phyloP scores from a whole-genome alignment of 1,140 invertebrate genomes.

The Pseudomyrmex flavicornis region DNA sequence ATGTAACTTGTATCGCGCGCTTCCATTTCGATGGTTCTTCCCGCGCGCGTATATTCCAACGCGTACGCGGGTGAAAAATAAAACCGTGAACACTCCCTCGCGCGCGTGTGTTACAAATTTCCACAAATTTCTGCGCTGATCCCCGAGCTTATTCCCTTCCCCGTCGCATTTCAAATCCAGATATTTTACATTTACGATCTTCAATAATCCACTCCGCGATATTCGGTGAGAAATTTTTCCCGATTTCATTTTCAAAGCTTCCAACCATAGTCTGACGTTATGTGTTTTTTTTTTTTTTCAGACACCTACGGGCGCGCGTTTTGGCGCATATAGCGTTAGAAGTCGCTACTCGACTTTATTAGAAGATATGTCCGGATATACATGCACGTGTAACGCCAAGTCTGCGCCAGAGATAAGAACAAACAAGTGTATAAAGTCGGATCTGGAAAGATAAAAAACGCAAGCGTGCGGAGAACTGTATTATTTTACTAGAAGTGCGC shows the following conservation, averaged over 20 bases:
- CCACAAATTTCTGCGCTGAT: constrained; percentile 21
- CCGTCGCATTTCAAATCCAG: background rate
- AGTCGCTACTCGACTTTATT: constrained; percentile 2
- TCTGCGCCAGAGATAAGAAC: background rate
- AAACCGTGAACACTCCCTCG: background rate
- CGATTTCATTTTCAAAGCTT: constrained; percentile 14
- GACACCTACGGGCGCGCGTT: background rate
- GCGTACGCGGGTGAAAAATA: constrained; percentile 23
- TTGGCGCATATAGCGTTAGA: background rate
- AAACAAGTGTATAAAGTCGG: background rate
- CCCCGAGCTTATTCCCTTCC: background rate
- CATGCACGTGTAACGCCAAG: background rate
- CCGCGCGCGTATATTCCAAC: background rate
- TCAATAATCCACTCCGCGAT: background rate
- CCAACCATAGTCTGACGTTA: background rate
- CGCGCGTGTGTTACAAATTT: background rate
- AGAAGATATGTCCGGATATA: constrained; percentile 1
- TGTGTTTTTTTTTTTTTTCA: background rate
- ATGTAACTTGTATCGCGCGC: background rate
- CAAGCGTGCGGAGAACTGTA: constrained; percentile 20
- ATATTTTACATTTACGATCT: constrained; percentile 29
- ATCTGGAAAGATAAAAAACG: background rate
- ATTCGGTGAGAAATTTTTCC: background rate
- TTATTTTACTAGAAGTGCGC: constrained; percentile 35
- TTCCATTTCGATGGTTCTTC: background rate